A percentile compares a stretch with the other conserved stretches of the same genome.
Conservation (phyloP, 1,140 invertebrate species). For the Listronotus bonariensis region DNA sequence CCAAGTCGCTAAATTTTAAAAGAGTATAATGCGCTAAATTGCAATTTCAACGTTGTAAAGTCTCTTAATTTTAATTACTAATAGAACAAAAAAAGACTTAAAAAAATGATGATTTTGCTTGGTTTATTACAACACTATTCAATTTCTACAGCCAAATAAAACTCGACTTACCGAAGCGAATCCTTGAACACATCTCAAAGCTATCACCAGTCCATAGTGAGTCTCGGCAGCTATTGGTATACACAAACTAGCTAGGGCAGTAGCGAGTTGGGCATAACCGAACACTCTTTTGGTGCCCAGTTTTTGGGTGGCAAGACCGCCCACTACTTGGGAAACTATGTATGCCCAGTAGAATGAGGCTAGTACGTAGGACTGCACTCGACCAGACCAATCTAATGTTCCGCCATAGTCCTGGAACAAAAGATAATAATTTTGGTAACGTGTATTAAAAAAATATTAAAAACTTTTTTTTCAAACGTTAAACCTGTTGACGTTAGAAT, state of each 20-base stretch:
- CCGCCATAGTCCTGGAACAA: conserved; percentile 55
- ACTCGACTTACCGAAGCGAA: conserved; percentile 64
- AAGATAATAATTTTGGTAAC: too few relatives aligned
- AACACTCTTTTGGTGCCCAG: conserved; percentile 81
- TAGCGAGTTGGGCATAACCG: conserved; percentile 70
- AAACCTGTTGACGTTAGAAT: too few relatives aligned
- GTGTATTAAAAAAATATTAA: too few relatives aligned
- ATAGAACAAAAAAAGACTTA: too few relatives aligned
- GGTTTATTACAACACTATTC: too few relatives aligned
- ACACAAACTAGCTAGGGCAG: conserved; percentile 69
- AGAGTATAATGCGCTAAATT: too few relatives aligned
- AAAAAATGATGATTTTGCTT: too few relatives aligned
- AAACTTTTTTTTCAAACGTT: too few relatives aligned
- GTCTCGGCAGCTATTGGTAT: conserved; percentile 67
- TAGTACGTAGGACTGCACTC: conserved; percentile 66
- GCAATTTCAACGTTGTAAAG: too few relatives aligned
- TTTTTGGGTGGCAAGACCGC: conserved; percentile 74
- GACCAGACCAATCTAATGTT: conserved; percentile 66
- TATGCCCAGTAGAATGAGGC: conserved; percentile 77
- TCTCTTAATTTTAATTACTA: too few relatives aligned
- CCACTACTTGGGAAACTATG: conserved; percentile 71
- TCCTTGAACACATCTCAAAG: conserved; percentile 68
- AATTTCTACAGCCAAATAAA: conserved; percentile 2
- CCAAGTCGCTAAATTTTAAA: too few relatives aligned
- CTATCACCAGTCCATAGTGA: conserved; percentile 66